phyloP scores from a whole-genome alignment of 1,140 invertebrate species.

The Eubasilissa regina region DNA sequence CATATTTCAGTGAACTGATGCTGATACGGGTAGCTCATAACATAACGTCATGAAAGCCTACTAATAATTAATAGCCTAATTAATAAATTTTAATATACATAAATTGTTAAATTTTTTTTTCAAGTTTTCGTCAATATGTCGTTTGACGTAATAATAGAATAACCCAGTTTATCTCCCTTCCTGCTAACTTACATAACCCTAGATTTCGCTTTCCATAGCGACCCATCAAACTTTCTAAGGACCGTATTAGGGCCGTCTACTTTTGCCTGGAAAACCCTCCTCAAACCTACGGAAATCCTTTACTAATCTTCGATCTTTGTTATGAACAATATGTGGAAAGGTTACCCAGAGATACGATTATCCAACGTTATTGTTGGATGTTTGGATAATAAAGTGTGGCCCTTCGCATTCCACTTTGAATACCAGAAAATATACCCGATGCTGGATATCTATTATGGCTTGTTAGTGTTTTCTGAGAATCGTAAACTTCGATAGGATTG shows the following conservation, averaged over 20 bases:
- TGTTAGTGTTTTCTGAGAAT: constrained; percentile 8
- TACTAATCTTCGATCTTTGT: constrained; percentile 27
- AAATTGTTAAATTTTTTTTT: too few species aligned
- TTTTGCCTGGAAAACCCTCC: constrained; percentile 15
- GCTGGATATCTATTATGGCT: not conserved
- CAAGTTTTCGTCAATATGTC: too few species aligned
- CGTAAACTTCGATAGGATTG: constrained; percentile 17
- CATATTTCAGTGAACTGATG: too few species aligned
- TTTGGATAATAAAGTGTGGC: constrained; percentile 5
- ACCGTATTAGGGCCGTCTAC: not conserved
- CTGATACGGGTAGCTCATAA: too few species aligned
- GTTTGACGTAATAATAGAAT: too few species aligned
- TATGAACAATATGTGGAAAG: constrained; percentile 33
- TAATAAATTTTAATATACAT: too few species aligned
- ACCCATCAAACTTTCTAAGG: constrained; percentile 19
- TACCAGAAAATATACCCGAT: constrained; percentile 15
- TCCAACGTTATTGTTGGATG: not conserved
- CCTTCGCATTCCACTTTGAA: constrained; percentile 7
- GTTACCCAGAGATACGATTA: constrained; percentile 23
- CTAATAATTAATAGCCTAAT: too few species aligned
- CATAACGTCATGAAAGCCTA: too few species aligned
- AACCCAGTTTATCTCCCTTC: too few species aligned
- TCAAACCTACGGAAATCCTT: constrained; percentile 22
- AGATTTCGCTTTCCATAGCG: too few species aligned
- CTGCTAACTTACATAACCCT: too few species aligned